Evolutionary conservation across 2,113 vertebrate species (phyloP), one percentile per base, ranked within the genome.

Genomic region (Microcebus murinus): DNA sequence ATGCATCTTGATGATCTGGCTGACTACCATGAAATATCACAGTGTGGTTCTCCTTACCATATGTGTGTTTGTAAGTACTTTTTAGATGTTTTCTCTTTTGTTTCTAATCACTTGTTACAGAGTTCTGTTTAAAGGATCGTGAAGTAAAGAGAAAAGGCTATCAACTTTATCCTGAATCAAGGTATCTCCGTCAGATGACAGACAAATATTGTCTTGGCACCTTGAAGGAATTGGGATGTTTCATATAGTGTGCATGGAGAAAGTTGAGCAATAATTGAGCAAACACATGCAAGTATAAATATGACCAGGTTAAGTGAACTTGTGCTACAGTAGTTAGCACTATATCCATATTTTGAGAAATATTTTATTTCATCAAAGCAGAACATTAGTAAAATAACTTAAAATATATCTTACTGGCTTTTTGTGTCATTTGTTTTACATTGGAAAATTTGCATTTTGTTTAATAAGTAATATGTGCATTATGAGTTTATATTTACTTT

Each of bases 271-370:
- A 45, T 71, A 76, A 70, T 42, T 57, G 48, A 94, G 4, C 11
- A 34, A 71, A 15, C 4, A 50, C 8, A 14, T 52, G 71, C 4
- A 91, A 79, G 12, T 36, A 25, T 31, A 48, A 59, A 34, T 2
- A 34, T 20, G 1, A 25, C 1, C 15, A 65, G 36, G 17, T 39
- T 70, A 70, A 76, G 39, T 14, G 11, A 68, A 45, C 20, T 7
- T 81, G 14, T 1, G 11, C 1, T 34, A 20, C 10, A 45, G 2
- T 1, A 10, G 3, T 45, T 45, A 71, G 39, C 50, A 39, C 0
- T 34, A 2, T 18, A 31, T 20, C 2, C 1, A 18, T 45, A 20
- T 31, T 71, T 61, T 70, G 21, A 68, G 6, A 52, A 86, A 20
- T 45, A 42, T 50, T 83, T 68, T 27, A 63, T 55, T 70, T 65